phyloP scores from a whole-genome alignment of 2,113 vertebrate species.

The Heterotis niloticus region DNA sequence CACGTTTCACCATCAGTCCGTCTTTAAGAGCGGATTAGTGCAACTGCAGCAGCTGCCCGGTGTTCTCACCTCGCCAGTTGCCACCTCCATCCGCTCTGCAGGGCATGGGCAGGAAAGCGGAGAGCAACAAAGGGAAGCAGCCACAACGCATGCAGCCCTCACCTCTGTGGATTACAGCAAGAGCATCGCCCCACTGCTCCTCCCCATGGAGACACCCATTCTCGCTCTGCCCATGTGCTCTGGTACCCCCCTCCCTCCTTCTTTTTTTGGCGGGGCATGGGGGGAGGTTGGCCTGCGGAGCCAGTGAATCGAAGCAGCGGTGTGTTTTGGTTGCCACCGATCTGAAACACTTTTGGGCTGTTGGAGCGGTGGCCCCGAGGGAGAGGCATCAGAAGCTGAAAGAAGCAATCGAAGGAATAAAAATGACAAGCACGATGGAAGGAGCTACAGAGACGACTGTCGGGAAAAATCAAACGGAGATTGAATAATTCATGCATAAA shows the following conservation, averaged over 20 bases:
- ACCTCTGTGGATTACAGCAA: slow-evolving; percentile 60
- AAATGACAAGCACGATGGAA: slow-evolving; percentile 75
- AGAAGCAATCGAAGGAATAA: slow-evolving; percentile 76
- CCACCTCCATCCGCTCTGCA: slow-evolving; percentile 53
- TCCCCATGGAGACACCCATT: not conserved
- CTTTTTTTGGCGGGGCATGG: slow-evolving; percentile 37
- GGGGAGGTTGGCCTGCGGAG: slow-evolving; percentile 62
- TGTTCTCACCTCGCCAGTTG: slow-evolving; percentile 62
- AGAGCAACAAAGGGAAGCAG: slow-evolving; percentile 66
- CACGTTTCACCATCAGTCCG: slow-evolving; percentile 48
- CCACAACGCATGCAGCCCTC: slow-evolving; percentile 54
- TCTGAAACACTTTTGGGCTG: slow-evolving; percentile 68
- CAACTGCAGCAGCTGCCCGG: slow-evolving; percentile 49
- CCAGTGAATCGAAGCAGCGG: slow-evolving; percentile 58
- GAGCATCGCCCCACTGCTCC: slow-evolving; percentile 48
- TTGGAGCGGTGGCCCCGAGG: slow-evolving; percentile 60
- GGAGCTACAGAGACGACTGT: slow-evolving; percentile 65
- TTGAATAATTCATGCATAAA: slow-evolving; percentile 83
- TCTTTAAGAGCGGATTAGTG: slow-evolving; percentile 65
- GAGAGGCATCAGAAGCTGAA: slow-evolving; percentile 63
- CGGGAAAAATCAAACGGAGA: slow-evolving; percentile 69
- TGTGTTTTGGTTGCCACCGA: slow-evolving; percentile 68
- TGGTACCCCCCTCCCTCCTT: slow-evolving; percentile 27
- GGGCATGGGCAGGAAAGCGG: slow-evolving; percentile 55
- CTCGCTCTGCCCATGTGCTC: slow-evolving; percentile 24